These are phyloP conservation scores for Nipponia nippon DNA, from an alignment of 2,113 vertebrate species.

Conservation along the genomic window DNA sequence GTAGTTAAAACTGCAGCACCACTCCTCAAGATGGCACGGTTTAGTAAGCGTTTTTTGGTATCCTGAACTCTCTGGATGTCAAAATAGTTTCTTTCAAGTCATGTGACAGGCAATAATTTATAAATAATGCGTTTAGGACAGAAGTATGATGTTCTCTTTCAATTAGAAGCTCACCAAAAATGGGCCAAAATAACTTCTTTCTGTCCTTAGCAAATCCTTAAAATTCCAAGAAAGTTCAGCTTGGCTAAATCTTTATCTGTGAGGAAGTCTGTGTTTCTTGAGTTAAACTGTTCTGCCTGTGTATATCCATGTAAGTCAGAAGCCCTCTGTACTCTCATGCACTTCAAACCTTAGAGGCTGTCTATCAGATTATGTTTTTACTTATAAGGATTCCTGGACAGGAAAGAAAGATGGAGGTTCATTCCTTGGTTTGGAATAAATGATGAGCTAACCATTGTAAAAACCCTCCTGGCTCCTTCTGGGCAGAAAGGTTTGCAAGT, in stretches of 20 bases:
- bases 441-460: conserved; percentile 20
- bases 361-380: not conserved
- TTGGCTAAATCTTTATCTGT: not conserved
- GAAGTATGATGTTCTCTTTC: not conserved
- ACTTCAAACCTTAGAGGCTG: not conserved
- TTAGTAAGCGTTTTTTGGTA: not conserved
- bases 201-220: not conserved
- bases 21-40: not conserved
- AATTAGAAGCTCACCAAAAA: not conserved
- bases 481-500: conserved; percentile 23
- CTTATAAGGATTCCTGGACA: not conserved
- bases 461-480: conserved; percentile 6
- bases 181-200: not conserved
- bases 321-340: not conserved
- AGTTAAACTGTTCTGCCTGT: not conserved
- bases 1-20: not conserved
- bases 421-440: conserved; percentile 37
- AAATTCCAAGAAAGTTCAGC: not conserved
- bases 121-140: not conserved
- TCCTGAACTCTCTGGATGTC: not conserved
- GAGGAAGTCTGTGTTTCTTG: not conserved
- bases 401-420: not conserved
- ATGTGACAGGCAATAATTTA: not conserved
- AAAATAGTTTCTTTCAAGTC: not conserved
- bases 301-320: not conserved